Evolutionary conservation across 2,797 vertebrate genomes (phyloP).

Genomic region (Amazona finschi): DNA sequence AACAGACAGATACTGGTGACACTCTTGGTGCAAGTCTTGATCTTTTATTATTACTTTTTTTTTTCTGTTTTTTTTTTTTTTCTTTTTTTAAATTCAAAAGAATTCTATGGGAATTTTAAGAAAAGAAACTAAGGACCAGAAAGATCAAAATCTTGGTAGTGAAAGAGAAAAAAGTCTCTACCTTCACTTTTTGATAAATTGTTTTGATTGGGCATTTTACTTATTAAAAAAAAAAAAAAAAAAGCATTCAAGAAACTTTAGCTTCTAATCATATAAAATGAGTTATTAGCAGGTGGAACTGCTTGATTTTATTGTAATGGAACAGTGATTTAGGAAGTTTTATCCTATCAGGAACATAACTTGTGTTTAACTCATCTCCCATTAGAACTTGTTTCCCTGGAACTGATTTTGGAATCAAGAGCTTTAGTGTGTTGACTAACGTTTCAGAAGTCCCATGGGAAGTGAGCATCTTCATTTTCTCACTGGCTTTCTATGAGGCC

Average conservation of each 20-base stretch:
- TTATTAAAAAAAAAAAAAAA: not conserved
- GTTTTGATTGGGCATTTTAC: not conserved
- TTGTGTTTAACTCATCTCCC: not conserved
- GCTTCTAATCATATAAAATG: not conserved
- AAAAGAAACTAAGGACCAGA: not conserved
- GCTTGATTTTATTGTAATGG: conserved; percentile 6
- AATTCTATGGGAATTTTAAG: not conserved
- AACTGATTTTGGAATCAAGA: not conserved
- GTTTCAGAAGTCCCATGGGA: not conserved
- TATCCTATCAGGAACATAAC: not conserved
- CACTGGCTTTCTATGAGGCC: not conserved
- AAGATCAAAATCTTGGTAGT: not conserved
- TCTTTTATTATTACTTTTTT: not conserved
- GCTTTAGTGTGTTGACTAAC: not conserved
- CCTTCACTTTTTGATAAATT: not conserved
- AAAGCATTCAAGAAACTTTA: not conserved
- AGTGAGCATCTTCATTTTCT: not conserved
- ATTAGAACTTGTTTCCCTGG: not conserved
- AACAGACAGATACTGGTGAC: not conserved
- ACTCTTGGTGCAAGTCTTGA: not conserved
- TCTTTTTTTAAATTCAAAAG: not conserved
- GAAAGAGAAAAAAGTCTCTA: not conserved
- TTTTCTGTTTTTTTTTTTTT: not conserved
- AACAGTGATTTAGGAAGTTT: not conserved
- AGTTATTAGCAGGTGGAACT: conserved; percentile 20